Base-by-base conservation (phyloP, 2,113 vertebrate genomes). In the Empidonax traillii region DNA sequence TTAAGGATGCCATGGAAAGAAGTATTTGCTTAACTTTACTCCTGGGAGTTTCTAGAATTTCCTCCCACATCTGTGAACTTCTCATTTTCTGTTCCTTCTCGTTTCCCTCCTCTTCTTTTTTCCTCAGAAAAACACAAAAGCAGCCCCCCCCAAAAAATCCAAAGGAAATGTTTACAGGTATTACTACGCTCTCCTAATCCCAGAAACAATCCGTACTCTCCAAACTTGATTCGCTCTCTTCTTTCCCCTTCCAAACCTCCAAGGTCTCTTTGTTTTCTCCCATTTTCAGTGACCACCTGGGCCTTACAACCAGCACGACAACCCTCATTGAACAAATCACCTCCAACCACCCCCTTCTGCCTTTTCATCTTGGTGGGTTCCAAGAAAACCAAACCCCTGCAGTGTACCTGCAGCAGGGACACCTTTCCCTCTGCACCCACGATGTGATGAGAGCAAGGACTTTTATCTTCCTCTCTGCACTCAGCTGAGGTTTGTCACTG, bases 391-490 rank as follows among this genome's bases (percentile, higher is more conserved):
- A 27, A 96, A 33, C 19, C 44, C 46, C 19, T 8, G 59, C 53
- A 44, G 82, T 33, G 16, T 2, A 56, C 49, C 46, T 62, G 75
- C 55, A 83, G 51, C 63, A 28, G 20, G 30, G 41, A 76, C 17
- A 52, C 7, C 30, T 35, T 72, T 46, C 66, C 20, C 58, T 72
- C 58, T 8, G 49, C 37, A 43, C 27, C 7, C 8, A 23, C 39
- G 56, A 17, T 0, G 27, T 8, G 5, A 18, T 8, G 30, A 71
- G 62, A 43, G 79, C 0, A 5, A 22, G 35, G 31, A 43, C 22
- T 75, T 55, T 4, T 6, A 3, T 12, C 87, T 49, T 52, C 79
- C 52, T 41, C 59, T 30, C 35, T 39, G 6, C 75, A 43, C n/a
- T 41, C 8, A 28, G 37, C 11, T 5, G 37, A 4, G 44, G 61